Evolutionary conservation across 1,140 invertebrate genomes (phyloP).

Genomic region (Asbolus verrucosus): DNA sequence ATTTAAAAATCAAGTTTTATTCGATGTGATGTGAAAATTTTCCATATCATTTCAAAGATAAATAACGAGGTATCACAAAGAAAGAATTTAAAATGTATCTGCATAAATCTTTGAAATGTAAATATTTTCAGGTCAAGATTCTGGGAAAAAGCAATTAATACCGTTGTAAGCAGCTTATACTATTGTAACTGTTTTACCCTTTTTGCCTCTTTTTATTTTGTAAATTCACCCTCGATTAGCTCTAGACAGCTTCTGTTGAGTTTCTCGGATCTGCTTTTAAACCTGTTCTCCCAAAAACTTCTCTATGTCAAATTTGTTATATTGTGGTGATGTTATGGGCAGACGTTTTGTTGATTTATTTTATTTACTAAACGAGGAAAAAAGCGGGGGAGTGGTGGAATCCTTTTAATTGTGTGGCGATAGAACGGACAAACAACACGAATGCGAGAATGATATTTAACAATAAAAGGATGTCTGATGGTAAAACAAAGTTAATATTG

Average conservation of each 20-base stretch:
- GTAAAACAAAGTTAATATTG: conserved; percentile 65
- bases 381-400: conserved; percentile 34
- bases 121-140: too few species aligned
- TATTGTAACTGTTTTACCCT: not conserved
- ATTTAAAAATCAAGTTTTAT: too few species aligned
- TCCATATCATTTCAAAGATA: too few species aligned
- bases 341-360: not conserved
- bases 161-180: too few species aligned
- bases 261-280: too few species aligned
- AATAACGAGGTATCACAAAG: too few species aligned
- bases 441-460: conserved; percentile 41
- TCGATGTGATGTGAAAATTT: too few species aligned
- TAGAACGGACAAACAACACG: conserved; percentile 35
- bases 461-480: conserved; percentile 57
- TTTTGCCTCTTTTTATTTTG: not conserved
- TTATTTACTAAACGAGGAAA: not conserved
- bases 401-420: conserved; percentile 37
- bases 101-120: too few species aligned
- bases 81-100: too few species aligned
- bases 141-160: too few species aligned
- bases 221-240: not conserved
- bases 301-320: not conserved
- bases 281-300: not conserved
- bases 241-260: too few species aligned
- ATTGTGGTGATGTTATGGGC: not conserved